These are phyloP conservation scores for Eolophus roseicapilla DNA, from an alignment of 2,113 vertebrate genomes.

Conservation along the genomic window DNA sequence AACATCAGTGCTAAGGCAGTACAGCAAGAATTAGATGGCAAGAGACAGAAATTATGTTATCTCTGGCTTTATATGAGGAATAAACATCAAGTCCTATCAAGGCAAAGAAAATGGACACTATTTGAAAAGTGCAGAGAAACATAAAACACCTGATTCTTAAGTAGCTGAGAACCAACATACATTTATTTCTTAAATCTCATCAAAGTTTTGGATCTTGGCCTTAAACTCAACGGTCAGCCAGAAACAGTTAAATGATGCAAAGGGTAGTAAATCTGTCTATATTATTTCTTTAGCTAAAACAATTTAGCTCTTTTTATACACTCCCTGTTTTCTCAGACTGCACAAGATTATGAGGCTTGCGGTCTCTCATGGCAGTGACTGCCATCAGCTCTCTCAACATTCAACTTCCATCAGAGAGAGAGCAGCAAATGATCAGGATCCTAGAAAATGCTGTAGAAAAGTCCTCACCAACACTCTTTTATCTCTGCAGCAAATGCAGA, in stretches of 20 bases:
- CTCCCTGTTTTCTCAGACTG: background rate
- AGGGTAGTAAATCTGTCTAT: background rate
- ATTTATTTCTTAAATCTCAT: background rate
- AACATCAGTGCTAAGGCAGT: background rate
- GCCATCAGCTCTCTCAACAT: background rate
- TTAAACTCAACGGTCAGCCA: background rate
- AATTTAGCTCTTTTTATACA: background rate
- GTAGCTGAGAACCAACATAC: background rate
- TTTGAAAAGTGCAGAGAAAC: background rate
- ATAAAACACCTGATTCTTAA: background rate
- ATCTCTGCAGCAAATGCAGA: background rate
- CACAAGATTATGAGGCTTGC: background rate
- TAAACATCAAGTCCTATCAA: background rate
- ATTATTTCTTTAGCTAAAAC: background rate
- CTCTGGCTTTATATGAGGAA: background rate
- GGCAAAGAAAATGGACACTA: background rate
- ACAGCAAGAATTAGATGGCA: background rate
- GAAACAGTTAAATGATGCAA: background rate
- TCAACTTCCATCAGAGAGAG: background rate
- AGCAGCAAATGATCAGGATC: background rate
- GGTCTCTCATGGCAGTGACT: background rate
- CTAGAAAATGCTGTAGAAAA: background rate
- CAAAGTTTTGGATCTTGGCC: background rate
- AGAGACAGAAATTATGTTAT: background rate
- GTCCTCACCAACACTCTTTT: background rate